Conservation (phyloP, 2,113 vertebrate genomes). For the Pithys albifrons region DNA sequence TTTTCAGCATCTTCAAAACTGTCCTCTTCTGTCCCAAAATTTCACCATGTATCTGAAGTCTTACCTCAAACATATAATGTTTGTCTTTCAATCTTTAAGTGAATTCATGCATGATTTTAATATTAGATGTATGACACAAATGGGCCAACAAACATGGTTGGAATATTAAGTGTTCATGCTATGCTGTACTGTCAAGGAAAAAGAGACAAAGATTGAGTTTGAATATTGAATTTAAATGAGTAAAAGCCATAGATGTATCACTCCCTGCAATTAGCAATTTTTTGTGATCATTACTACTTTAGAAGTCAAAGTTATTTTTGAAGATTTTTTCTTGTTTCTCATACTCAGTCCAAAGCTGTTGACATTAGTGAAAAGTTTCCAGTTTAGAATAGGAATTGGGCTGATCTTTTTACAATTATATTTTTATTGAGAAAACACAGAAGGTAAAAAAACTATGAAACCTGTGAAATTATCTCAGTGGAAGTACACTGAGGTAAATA, state of each 20-base stretch:
- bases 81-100: neutral
- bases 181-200: neutral
- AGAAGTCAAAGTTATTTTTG: neutral
- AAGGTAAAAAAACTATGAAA: neutral
- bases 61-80: neutral
- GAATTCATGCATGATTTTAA: neutral
- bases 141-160: neutral
- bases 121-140: neutral
- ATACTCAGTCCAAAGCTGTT: neutral
- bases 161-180: neutral
- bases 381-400: neutral
- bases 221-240: neutral
- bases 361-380: neutral
- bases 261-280: neutral
- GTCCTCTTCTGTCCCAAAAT: neutral
- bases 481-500: neutral
- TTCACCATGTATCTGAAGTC: neutral
- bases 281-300: neutral
- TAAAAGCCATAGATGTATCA: neutral
- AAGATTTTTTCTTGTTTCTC: neutral
- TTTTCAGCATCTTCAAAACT: neutral
- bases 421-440: neutral
- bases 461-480: neutral
- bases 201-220: neutral
- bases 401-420: fast-evolving